Conservation (phyloP, 2,797 vertebrate species). For the Parauchenoglanis punctatus region DNA sequence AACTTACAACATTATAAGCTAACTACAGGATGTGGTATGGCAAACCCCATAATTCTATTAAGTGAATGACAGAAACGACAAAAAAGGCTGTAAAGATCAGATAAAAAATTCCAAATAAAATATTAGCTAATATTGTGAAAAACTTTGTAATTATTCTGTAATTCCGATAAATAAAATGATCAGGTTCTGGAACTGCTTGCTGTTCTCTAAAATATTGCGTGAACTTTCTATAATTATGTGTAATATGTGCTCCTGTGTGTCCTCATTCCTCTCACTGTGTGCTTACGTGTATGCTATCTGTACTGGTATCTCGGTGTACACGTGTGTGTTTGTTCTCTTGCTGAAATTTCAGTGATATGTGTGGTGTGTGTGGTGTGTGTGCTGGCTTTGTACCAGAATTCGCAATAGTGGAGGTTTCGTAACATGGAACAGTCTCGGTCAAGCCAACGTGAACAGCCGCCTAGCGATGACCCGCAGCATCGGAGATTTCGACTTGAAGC, state of each 20-base stretch:
- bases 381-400: constrained; percentile 34
- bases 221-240: not conserved
- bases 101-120: not conserved
- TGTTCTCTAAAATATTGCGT: not conserved
- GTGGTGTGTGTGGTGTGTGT: not conserved
- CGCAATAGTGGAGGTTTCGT: constrained; percentile 86
- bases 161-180: not conserved
- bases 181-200: not conserved
- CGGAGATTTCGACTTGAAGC: constrained; percentile 93
- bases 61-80: not conserved
- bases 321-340: not conserved
- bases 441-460: constrained; percentile 93
- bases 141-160: not conserved
- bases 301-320: not conserved
- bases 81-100: not conserved
- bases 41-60: not conserved
- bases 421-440: constrained; percentile 94
- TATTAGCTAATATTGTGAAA: not conserved
- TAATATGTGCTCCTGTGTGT: not conserved
- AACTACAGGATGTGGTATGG: no score
- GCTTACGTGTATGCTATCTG: not conserved
- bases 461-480: constrained; percentile 97
- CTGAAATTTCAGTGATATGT: not conserved
- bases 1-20: not conserved
- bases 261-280: not conserved